These are phyloP conservation scores for Acromyrmex heyeri DNA, from an alignment of 1,140 invertebrate species.

Conservation along the genomic window DNA sequence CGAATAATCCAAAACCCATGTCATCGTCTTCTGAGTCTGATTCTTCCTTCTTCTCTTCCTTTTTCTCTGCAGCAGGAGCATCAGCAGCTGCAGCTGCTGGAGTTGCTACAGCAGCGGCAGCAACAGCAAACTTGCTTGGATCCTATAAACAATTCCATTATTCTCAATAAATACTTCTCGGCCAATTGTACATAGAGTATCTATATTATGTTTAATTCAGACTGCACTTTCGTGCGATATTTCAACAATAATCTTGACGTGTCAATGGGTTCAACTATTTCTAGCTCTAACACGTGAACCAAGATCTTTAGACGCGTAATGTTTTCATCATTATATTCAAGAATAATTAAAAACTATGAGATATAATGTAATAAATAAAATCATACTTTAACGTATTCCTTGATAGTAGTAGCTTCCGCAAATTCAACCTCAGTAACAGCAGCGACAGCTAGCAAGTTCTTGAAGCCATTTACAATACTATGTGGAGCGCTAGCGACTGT, in stretches of 20 bases:
- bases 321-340: constrained; percentile 69
- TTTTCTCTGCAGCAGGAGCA: constrained; percentile 88
- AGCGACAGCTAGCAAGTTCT: constrained; percentile 98
- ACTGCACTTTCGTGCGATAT: constrained; percentile 66
- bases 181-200: neutral
- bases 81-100: constrained; percentile 88
- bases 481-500: constrained; percentile 98
- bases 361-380: neutral
- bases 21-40: constrained; percentile 96
- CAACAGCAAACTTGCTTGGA: constrained; percentile 96
- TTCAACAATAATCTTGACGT: constrained; percentile 71
- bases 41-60: constrained; percentile 93
- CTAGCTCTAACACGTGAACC: constrained; percentile 79
- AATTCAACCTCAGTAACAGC: constrained; percentile 98
- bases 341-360: neutral
- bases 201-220: constrained; percentile 61
- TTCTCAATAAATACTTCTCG: constrained; percentile 1
- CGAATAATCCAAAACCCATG: constrained; percentile 98
- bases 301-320: constrained; percentile 69
- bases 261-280: constrained; percentile 85
- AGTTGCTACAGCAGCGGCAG: constrained; percentile 89
- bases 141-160: constrained; percentile 88
- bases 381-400: constrained; percentile 94
- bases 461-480: constrained; percentile 99
- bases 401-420: constrained; percentile 96